Percentiles rank a stretch among this genome's conserved stretches.
Conservation (phyloP, 2,888 invertebrate genomes). For the Plebejus argus region DNA sequence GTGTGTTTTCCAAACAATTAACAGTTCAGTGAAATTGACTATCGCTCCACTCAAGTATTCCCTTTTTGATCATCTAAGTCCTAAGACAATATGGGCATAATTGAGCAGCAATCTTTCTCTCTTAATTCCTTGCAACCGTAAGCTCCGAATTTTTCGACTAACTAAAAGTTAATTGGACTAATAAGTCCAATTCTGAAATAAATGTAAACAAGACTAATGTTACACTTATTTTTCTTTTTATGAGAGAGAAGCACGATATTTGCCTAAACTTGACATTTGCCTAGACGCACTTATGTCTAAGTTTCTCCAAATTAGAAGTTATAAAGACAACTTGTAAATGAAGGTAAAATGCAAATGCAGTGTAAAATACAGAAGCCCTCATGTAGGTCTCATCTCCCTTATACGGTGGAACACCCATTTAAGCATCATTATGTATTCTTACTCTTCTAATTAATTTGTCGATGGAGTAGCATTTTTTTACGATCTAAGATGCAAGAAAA, state of each 20-base stretch:
- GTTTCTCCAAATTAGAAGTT: no score
- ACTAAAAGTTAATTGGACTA: no score
- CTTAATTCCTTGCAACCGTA: background rate
- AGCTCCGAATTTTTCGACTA: background rate
- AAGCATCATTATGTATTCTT: background rate
- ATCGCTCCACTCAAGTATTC: background rate
- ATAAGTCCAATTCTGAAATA: no score
- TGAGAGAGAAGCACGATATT: no score
- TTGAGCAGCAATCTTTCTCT: background rate
- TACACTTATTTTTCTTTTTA: no score
- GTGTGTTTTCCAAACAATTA: constrained; percentile 1
- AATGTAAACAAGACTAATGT: no score
- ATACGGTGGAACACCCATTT: background rate
- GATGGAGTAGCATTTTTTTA: background rate
- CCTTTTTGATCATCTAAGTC: background rate
- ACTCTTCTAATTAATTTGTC: background rate
- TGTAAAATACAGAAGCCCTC: background rate
- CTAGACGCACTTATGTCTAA: no score
- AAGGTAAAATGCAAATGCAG: background rate
- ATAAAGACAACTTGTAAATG: background rate
- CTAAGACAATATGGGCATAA: background rate
- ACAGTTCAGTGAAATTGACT: background rate
- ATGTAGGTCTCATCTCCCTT: background rate
- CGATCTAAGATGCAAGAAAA: background rate
- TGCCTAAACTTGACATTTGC: no score